These are phyloP conservation scores for Penaeus monodon DNA, from an alignment of 2,888 invertebrate genomes.

Conservation along the genomic window DNA sequence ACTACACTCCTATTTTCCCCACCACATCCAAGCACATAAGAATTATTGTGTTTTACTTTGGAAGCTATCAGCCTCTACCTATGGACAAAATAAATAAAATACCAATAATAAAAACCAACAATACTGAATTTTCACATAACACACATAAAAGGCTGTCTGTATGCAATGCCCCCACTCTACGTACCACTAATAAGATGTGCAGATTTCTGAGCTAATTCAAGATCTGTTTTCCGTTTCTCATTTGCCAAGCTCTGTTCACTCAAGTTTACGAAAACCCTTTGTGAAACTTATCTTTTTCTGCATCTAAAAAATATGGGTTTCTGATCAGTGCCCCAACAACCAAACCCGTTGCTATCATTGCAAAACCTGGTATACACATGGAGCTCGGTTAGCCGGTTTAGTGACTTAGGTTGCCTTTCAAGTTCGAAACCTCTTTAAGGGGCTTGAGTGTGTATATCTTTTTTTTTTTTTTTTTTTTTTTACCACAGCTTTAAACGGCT, in stretches of 20 bases:
- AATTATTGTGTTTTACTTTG: no score
- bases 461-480: conserved; percentile 1
- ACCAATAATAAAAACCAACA: no score
- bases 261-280: background rate
- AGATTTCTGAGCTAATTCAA: conserved; percentile 18
- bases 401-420: background rate
- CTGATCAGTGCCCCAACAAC: conserved; percentile 15
- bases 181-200: conserved; percentile 19
- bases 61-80: no score
- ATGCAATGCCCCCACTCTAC: conserved; percentile 9
- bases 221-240: conserved; percentile 25
- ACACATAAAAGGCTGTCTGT: background rate
- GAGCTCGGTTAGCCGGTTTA: background rate
- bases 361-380: conserved; percentile 1
- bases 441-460: no score
- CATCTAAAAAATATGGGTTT: background rate
- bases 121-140: background rate
- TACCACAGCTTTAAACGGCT: conserved; percentile 9
- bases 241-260: conserved; percentile 21
- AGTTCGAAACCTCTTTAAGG: no score
- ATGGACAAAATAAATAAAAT: no score
- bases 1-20: no score
- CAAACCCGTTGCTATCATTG: background rate
- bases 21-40: no score
- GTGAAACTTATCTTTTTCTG: no score